Conservation (phyloP, 2,888 invertebrate genomes). For the Agrotis clavis region DNA sequence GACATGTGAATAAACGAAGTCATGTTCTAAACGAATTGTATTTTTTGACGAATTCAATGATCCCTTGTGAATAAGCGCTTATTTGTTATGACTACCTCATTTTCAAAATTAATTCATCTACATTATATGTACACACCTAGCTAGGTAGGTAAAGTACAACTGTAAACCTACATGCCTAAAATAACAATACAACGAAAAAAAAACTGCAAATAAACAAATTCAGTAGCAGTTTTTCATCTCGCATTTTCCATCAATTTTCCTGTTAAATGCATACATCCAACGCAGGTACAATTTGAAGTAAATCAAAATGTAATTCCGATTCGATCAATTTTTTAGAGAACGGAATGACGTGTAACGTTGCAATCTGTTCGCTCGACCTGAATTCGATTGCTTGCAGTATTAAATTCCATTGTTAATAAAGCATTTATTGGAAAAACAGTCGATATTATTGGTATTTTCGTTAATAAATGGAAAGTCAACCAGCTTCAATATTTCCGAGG, state of each 20-base stretch:
- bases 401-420: constrained; percentile 65
- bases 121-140: background rate
- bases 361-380: constrained; percentile 69
- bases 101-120: background rate
- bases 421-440: constrained; percentile 23
- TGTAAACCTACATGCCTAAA: background rate
- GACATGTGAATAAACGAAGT: too few species aligned
- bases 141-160: background rate
- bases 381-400: constrained; percentile 69
- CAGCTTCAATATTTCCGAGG: background rate
- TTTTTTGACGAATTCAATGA: too few species aligned
- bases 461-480: background rate
- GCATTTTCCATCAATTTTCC: constrained; percentile 39
- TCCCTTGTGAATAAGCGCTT: too few species aligned
- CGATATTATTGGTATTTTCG: constrained; percentile 4
- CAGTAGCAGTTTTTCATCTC: constrained; percentile 6
- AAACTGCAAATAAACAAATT: background rate
- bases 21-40: too few species aligned
- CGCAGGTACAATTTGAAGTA: constrained; percentile 52
- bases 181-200: background rate
- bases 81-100: background rate
- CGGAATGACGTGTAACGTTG: constrained; percentile 56
- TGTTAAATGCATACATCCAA: constrained; percentile 50
- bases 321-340: constrained; percentile 64
- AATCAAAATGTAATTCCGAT: constrained; percentile 63